These are phyloP conservation scores for Mimumesa dahlbomi DNA, from an alignment of 2,888 invertebrate genomes.

Conservation along the genomic window DNA sequence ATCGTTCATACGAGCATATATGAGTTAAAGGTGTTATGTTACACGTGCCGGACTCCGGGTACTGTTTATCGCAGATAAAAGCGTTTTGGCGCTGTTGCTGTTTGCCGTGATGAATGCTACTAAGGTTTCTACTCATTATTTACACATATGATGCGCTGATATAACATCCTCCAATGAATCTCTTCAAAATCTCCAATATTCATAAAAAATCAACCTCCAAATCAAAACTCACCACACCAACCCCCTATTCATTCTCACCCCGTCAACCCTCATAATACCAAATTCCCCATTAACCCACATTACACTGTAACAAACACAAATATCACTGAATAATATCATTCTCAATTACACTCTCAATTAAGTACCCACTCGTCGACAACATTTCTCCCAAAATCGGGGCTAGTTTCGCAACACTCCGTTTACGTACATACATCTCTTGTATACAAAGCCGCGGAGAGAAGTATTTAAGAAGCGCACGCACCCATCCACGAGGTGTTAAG, in stretches of 20 bases:
- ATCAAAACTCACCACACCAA: too few relatives aligned
- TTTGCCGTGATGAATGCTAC: slow-evolving; percentile 43
- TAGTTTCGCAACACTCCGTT: too few relatives aligned
- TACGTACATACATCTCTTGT: too few relatives aligned
- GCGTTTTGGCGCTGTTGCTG: slow-evolving; percentile 40
- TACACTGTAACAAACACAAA: too few relatives aligned
- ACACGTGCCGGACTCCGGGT: slow-evolving; percentile 53
- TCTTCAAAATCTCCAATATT: neutral
- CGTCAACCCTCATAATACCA: too few relatives aligned
- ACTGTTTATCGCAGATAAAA: slow-evolving; percentile 53
- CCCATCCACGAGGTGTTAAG: slow-evolving; percentile 64
- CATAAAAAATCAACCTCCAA: neutral
- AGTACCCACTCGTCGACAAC: too few relatives aligned
- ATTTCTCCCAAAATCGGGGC: too few relatives aligned
- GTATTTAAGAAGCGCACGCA: slow-evolving; percentile 35
- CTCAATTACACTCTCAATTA: too few relatives aligned
- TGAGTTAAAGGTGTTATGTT: slow-evolving; percentile 69
- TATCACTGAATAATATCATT: too few relatives aligned
- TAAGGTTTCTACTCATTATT: slow-evolving; percentile 45
- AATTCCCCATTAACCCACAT: too few relatives aligned
- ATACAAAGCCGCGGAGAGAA: neutral
- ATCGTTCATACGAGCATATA: slow-evolving; percentile 40
- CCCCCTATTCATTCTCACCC: too few relatives aligned
- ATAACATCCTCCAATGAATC: slow-evolving; percentile 20
- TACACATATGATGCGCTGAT: slow-evolving; percentile 37